phyloP scores from a whole-genome alignment of 2,888 invertebrate genomes.

The Latheticus oryzae region DNA sequence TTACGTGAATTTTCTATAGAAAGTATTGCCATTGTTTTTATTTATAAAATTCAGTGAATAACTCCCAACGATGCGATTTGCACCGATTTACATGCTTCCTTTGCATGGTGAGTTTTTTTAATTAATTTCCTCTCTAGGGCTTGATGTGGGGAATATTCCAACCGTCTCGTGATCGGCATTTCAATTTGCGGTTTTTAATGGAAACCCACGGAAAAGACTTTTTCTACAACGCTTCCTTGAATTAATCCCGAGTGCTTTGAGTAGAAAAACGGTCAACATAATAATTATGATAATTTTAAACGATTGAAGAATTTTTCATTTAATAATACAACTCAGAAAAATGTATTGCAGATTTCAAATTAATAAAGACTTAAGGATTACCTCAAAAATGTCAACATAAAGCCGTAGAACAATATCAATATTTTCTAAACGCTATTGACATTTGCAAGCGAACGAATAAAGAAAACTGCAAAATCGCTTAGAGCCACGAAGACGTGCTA shows the following conservation, averaged over 20 bases:
- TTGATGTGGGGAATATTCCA: slow-evolving; percentile 20
- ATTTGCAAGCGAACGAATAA: neutral
- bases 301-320: slow-evolving; percentile 19
- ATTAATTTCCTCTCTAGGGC: slow-evolving; percentile 20
- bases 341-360: too few species aligned
- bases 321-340: slow-evolving; percentile 16
- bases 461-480: slow-evolving; percentile 3
- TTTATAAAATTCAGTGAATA: too few species aligned
- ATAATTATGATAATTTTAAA: slow-evolving; percentile 17
- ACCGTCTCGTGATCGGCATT: slow-evolving; percentile 32
- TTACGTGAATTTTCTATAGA: too few species aligned
- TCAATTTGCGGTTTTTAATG: slow-evolving; percentile 34
- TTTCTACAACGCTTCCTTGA: slow-evolving; percentile 24
- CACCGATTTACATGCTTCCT: slow-evolving; percentile 9
- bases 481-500: slow-evolving; percentile 3
- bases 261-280: slow-evolving; percentile 20
- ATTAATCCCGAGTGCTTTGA: slow-evolving; percentile 21
- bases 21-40: too few species aligned
- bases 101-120: slow-evolving; percentile 25
- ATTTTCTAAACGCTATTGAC: slow-evolving; percentile 7
- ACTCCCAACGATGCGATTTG: too few species aligned
- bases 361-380: too few species aligned
- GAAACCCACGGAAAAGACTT: slow-evolving; percentile 27
- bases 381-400: too few species aligned
- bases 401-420: slow-evolving; percentile 6